Base-by-base conservation (phyloP, 2,113 vertebrate genomes). In the Platichthys stellatus region DNA sequence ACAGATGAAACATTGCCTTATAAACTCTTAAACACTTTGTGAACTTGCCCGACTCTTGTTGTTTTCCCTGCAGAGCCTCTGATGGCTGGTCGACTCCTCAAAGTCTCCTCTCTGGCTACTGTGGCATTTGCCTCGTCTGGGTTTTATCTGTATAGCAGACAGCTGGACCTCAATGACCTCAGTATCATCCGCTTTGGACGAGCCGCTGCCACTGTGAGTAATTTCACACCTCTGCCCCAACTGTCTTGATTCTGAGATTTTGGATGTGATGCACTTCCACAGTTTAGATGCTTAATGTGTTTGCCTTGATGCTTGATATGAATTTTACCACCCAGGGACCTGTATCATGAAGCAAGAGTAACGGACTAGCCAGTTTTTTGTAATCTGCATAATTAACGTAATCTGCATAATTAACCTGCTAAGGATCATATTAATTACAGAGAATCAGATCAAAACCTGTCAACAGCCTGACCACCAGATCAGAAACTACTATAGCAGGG, bases 111-210 rank as follows among this genome's bases (percentile, higher is more conserved):
- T 0, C 81, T 97, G 83, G 92, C 94, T 54, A 88, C 94, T 1
- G 83, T 89, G 56, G 92, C 90, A n/a, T 89, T 96, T 0, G 93
- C 95, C 35, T 92, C 96, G 23, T 96, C 96, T 13, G 96, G 97
- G 43, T 61, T 97, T 76, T 97, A 94, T 83, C 66, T 98, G 12
- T 95, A 97, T 81, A 92, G 80, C 74, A 93, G 90, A 69, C 94
- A 91, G 64, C 78, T 97, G 92, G 96, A 98, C 90, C 92, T 93
- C 83, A 97, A 90, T 75, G 97, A 99, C 87, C 94, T 98, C 76
- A 97, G 96, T 14, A 74, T 96, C 3, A 84, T 99, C 82, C 93
- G 97, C 74, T 96, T 98, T 45, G 95, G 97, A 76, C 94, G 97
- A 91, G 97, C 97, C 12, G 93, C 97, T 61, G 93, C 93, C 58